Percentiles rank a stretch among this genome's conserved stretches.
These are phyloP conservation scores for Helarctos malayanus DNA, from an alignment of 2,797 vertebrate species.

Conservation along the genomic window DNA sequence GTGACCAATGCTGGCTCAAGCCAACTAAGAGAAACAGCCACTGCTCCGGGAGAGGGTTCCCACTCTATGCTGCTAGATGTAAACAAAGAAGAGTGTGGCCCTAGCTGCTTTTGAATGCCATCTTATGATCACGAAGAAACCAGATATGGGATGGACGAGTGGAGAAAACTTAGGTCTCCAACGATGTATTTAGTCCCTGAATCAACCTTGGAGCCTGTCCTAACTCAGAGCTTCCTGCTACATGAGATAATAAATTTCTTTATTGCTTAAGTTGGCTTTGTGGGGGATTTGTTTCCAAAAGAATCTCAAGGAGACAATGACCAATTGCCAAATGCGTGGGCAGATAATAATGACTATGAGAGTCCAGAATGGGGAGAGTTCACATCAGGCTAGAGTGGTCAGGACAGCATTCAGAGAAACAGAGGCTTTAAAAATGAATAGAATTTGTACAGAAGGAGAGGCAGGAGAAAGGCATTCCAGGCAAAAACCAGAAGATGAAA, in stretches of 20 bases:
- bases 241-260: slow-evolving; percentile 72
- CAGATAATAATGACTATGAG: slow-evolving; percentile 71
- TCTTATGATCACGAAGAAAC: neutral
- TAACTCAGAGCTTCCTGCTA: slow-evolving; percentile 62
- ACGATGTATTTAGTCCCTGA: neutral
- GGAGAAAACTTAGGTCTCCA: slow-evolving; percentile 26
- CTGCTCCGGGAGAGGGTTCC: neutral
- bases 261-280: slow-evolving; percentile 69
- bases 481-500: slow-evolving; percentile 46
- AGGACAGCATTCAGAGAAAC: slow-evolving; percentile 54
- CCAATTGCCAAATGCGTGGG: slow-evolving; percentile 76
- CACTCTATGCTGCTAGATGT: neutral
- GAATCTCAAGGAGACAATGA: slow-evolving; percentile 72
- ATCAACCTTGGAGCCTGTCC: slow-evolving; percentile 44
- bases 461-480: neutral
- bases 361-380: slow-evolving; percentile 65
- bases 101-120: neutral
- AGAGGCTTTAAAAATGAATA: slow-evolving; percentile 37
- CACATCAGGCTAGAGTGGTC: slow-evolving; percentile 67
- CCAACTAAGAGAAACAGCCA: neutral
- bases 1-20: neutral
- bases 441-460: slow-evolving; percentile 5
- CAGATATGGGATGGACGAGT: neutral
- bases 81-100: neutral
- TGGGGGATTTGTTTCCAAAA: slow-evolving; percentile 71